phyloP scores from a whole-genome alignment of 2,888 invertebrate genomes.

The Lucinisca nassula region DNA sequence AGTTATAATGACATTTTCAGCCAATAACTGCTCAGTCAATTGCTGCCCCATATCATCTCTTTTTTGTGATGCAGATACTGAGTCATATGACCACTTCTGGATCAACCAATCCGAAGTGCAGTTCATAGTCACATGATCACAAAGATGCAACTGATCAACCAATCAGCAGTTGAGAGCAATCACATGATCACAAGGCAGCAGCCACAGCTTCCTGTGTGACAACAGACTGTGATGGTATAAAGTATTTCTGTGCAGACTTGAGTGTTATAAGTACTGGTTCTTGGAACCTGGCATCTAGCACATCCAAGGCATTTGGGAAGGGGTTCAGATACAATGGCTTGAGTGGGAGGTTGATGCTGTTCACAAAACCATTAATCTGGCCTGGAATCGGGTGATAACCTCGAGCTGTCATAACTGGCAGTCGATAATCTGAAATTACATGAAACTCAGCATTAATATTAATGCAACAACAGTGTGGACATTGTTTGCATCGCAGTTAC shows the following conservation, averaged over 20 bases:
- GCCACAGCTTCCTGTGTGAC: slow-evolving; percentile 74
- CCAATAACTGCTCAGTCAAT: too few relatives aligned
- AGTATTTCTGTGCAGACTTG: slow-evolving; percentile 86
- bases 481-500: too few relatives aligned
- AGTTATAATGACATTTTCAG: too few relatives aligned
- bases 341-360: slow-evolving; percentile 86
- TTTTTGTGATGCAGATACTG: too few relatives aligned
- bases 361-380: slow-evolving; percentile 83
- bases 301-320: slow-evolving; percentile 84
- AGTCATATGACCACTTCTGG: too few relatives aligned
- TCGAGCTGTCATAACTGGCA: slow-evolving; percentile 77
- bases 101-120: neutral
- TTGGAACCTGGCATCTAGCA: slow-evolving; percentile 76
- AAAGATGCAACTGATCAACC: neutral
- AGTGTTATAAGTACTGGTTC: slow-evolving; percentile 86
- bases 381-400: slow-evolving; percentile 81
- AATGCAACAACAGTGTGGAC: too few relatives aligned
- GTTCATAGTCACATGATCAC: neutral
- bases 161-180: neutral
- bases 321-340: slow-evolving; percentile 86
- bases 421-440: slow-evolving; percentile 81
- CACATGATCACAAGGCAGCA: slow-evolving; percentile 64
- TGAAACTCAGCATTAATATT: too few relatives aligned
- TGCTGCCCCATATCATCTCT: too few relatives aligned
- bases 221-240: slow-evolving; percentile 84